Base-by-base conservation (phyloP, 2,888 invertebrate genomes). In the Pseudococcus viburni region DNA sequence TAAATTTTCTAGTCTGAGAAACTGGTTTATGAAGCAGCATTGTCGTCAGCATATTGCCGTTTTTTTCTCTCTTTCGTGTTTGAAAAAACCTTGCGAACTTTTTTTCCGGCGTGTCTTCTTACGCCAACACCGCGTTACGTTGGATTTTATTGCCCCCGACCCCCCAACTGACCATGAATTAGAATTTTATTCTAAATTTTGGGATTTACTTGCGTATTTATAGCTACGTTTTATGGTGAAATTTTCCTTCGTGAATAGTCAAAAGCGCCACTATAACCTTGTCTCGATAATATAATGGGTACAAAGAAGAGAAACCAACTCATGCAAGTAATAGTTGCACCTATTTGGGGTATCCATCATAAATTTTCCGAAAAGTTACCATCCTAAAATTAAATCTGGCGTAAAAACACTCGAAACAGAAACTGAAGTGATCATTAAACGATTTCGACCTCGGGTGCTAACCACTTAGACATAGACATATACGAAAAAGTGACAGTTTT, bases 401-500 rank as follows among this genome's bases (percentile, higher is more conserved):
- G 33, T 73, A 17, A 33, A 73, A 33, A 33, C 73, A 73, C 33
- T 33, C 12, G 73, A 73, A 73, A 33, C 73, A 17, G 17, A 73
- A 73, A 73, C 73, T 33, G 15, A 33, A 73, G 73, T 33, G 33
- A 68, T 68, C 11, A 26, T 68, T 68, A 68, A 68, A 68, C 19
- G 68, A 73, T 73, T 73, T 73, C 33, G 33, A 73, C 73, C 73
- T 73, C 73, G 73, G 3, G 73, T 73, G 0, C 9, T 33, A 73
- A 33, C 73, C 73, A 73, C 39, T 73, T 73, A 73, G 33, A 73
- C 6, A 22, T 33, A 73, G 15, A 0, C 19, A 59, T 55, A 9
- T 68, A 33, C n/a, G 33, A 33, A 33, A 73, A 73, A 73, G 17
- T 33, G 73, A 73, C 73, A 73, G 73, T 73, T 73, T 73, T 73